Base-by-base conservation (phyloP, 2,113 vertebrate species). In the Eidolon helvum region DNA sequence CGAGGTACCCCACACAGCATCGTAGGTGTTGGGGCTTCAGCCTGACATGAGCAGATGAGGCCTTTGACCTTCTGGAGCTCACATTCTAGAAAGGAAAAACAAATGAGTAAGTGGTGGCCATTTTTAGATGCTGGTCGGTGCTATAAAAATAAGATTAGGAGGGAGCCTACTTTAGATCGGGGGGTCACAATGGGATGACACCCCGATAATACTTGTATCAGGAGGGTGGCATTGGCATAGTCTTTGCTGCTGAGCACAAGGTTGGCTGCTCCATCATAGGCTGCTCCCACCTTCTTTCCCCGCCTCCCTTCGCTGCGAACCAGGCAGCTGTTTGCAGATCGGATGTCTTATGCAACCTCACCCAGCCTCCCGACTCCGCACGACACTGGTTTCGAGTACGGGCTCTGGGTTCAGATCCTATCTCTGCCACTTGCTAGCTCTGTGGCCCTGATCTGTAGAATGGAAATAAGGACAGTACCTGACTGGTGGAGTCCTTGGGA, bases 331-430 rank as follows among this genome's bases (percentile, higher is more conserved):
- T 43, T 15, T 6, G 11, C 55, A 0, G 30, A 18, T 35, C 55
- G 10, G 59, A 26, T 33, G 0, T 6, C 30, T 19, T 2, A 2
- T 0, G 16, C 24, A 33, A 74, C 14, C 50, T 24, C 5, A 0
- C 61, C 72, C 40, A 55, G 71, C 87, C 26, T 53, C 18, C 43
- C 18, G 4, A 30, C 24, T 2, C 65, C 2, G 0, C 19, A 21
- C 24, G 4, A 30, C 4, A 0, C 3, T 28, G 8, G 33, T 38
- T 12, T 28, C 10, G 26, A 10, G 0, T 2, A 7, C 2, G n/a
- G 2, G 2, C 59, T 33, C 63, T 22, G 43, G 55, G 38, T 92
- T 92, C 92, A 65, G 59, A 57, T 43, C 38, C 30, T 16, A 53
- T n/a, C 21, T 74, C 30, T 10, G 38, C 28, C 10, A 0, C 22